phyloP scores from a whole-genome alignment of 2,888 invertebrate genomes.

The Apotomis betuletana region DNA sequence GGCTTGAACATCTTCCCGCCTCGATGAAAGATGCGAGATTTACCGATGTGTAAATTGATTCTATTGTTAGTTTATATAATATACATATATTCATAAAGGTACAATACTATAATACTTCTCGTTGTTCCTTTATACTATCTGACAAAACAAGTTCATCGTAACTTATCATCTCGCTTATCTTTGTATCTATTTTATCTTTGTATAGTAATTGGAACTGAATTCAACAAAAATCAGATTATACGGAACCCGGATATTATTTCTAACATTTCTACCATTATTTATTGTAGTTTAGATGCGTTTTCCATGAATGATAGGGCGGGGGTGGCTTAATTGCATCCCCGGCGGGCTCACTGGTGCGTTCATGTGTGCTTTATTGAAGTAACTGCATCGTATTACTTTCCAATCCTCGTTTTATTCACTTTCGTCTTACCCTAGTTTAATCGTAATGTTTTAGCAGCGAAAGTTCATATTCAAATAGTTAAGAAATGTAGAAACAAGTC shows the following conservation, averaged over 20 bases:
- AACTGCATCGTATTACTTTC: constrained; percentile 36
- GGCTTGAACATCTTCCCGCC: too few relatives aligned
- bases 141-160: too few relatives aligned
- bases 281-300: constrained; percentile 37
- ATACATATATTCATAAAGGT: too few relatives aligned
- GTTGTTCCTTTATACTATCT: too few relatives aligned
- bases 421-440: neutral
- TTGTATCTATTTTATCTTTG: too few relatives aligned
- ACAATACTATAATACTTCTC: too few relatives aligned
- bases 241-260: constrained; percentile 30
- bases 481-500: neutral
- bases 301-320: constrained; percentile 39
- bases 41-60: too few relatives aligned
- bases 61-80: too few relatives aligned
- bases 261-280: constrained; percentile 26
- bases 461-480: neutral
- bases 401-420: neutral
- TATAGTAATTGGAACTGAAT: neutral
- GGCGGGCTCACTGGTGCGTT: constrained; percentile 53
- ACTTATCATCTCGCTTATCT: too few relatives aligned
- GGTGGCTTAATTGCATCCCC: constrained; percentile 57
- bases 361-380: constrained; percentile 59
- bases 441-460: neutral
- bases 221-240: neutral
- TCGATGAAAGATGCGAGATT: too few relatives aligned